phyloP scores from a whole-genome alignment of 2,888 invertebrate species.

The Agonum fuliginosum region DNA sequence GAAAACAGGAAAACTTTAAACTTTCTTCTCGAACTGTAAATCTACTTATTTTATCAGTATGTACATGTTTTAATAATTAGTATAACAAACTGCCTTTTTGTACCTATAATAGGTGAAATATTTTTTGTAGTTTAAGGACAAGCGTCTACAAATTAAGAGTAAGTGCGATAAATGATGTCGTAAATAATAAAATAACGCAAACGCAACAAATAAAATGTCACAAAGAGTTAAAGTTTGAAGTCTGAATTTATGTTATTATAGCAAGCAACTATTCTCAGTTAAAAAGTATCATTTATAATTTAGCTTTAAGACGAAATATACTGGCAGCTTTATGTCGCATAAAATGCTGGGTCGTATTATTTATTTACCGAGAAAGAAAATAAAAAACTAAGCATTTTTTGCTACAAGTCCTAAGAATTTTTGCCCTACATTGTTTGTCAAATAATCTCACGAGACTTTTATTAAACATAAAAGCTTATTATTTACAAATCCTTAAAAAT shows the following conservation, averaged over 20 bases:
- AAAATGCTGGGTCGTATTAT: constrained; percentile 31
- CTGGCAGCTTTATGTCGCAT: constrained; percentile 21
- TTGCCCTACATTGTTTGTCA: constrained; percentile 27
- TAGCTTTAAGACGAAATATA: constrained; percentile 1
- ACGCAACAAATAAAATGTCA: background rate
- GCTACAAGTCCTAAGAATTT: background rate
- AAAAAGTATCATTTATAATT: constrained; percentile 36
- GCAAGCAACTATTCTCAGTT: constrained; percentile 21
- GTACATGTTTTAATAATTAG: too few species aligned
- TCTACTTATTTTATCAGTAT: too few species aligned
- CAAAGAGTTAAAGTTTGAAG: background rate
- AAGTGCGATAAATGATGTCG: background rate
- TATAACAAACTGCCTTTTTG: too few species aligned
- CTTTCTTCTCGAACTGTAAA: too few species aligned
- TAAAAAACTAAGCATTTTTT: constrained; percentile 17
- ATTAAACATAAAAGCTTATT: constrained; percentile 30
- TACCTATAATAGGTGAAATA: too few species aligned
- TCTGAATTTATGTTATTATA: background rate
- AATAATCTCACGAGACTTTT: constrained; percentile 34
- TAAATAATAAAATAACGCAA: background rate
- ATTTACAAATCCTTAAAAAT: constrained; percentile 38
- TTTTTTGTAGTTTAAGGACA: too few species aligned
- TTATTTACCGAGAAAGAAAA: constrained; percentile 28
- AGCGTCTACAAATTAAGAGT: too few species aligned
- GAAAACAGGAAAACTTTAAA: too few species aligned